Evolutionary conservation across 2,888 invertebrate genomes (phyloP).

Genomic region (Mesochorus sp.): DNA sequence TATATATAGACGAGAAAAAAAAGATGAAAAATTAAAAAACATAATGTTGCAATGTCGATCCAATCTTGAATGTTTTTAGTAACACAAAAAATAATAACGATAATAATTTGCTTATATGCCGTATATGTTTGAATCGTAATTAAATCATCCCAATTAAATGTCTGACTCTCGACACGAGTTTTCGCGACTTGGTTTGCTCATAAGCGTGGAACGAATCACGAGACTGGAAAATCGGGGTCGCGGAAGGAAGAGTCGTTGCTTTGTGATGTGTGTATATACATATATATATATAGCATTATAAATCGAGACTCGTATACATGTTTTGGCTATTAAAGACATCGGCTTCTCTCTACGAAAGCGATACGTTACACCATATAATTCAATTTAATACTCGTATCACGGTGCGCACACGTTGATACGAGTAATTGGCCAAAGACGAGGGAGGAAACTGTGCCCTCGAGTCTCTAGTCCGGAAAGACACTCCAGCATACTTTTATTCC

Average conservation of each 20-base stretch:
- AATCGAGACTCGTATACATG: slow-evolving; percentile 26
- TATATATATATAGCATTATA: too few species aligned
- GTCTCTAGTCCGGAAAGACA: slow-evolving; percentile 18
- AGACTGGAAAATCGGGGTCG: slow-evolving; percentile 51
- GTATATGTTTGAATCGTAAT: slow-evolving; percentile 2
- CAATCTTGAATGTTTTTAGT: background rate
- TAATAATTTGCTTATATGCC: background rate
- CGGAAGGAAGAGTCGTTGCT: slow-evolving; percentile 32
- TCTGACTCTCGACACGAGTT: background rate
- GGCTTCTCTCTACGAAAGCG: slow-evolving; percentile 44
- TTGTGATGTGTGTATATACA: slow-evolving; percentile 9
- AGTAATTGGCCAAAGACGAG: slow-evolving; percentile 43
- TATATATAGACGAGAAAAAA: too few species aligned
- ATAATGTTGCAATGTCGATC: background rate
- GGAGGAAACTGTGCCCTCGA: slow-evolving; percentile 49
- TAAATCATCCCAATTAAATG: background rate
- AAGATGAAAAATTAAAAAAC: background rate
- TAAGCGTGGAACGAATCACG: slow-evolving; percentile 8
- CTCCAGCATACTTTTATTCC: background rate
- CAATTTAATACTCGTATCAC: background rate
- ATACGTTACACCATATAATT: background rate
- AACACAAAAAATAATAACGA: too few species aligned
- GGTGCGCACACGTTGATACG: slow-evolving; percentile 18
- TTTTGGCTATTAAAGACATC: slow-evolving; percentile 36
- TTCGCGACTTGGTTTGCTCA: background rate